Evolutionary conservation across 2,113 vertebrate species (phyloP), one percentile per base, ranked within the genome.

Genomic region (Dipodomys merriami): DNA sequence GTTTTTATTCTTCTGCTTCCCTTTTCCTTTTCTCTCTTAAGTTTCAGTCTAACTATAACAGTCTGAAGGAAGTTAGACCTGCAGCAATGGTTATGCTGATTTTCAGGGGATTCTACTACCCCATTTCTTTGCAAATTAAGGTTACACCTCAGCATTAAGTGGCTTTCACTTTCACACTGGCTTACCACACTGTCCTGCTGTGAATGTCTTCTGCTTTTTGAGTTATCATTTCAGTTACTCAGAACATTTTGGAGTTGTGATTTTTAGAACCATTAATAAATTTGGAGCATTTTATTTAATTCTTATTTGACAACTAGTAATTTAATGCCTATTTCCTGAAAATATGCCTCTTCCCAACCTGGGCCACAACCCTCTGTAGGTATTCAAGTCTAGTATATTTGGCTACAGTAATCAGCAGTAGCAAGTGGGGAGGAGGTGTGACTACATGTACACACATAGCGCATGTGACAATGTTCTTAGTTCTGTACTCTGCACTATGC

Each of bases 271-370:
- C 35, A 8, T 35, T 79, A 83, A 39, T 44, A 39, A 29, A 73
- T 81, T 64, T 73, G 39, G 10, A 80, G 46, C 16, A 7, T 74
- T 49, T 53, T 69, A 8, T 60, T 93, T 86, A 6, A 80, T 78
- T 73, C 25, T 33, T 25, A 5, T 33, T 91, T 96, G 74, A 77
- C 39, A 95, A 84, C 18, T 94, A 65, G 64, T 64, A 46, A 83
- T 80, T 44, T 71, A 86, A 82, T 62, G 44, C n/a, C 10, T 9
- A 15, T 80, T 92, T 86, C 49, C 64, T 53, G 33, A 67, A 76
- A 72, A n/a, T 62, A 25, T 22, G 4, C 76, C 19, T 83, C 72
- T 86, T 82, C 15, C 49, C 2, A 19, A 0, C 65, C 39, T 76
- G 29, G 83, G 53, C 78, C 15, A 5, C 33, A 7, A 33, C 62